Base-by-base conservation (phyloP, 2,888 invertebrate genomes). In the Xestia rhomboidea region DNA sequence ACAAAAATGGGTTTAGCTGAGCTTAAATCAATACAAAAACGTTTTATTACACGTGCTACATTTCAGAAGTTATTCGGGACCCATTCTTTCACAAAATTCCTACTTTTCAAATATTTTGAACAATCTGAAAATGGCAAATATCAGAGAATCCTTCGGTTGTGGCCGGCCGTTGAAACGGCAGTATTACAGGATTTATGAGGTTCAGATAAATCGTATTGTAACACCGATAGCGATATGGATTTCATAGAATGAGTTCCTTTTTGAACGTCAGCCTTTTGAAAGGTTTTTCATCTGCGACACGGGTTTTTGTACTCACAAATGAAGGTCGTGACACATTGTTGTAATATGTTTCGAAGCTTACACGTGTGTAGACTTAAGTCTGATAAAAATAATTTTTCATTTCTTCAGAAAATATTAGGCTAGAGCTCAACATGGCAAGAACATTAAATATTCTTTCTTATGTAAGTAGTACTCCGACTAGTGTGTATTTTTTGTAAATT, bases 161-260 rank as follows among this genome's bases (percentile, higher is more conserved):
- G 69, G 72, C 72, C 69, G 73, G 74, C 68, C 67, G 75, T 78
- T 70, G 76, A 79, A 75, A 60, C 46, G 77, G 70, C 66, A 63
- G 38, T 69, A 51, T 64, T 77, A 70, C n/a, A 21, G 66, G 64
- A 87, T 88, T 87, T 88, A 88, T 79, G 74, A 76, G 63, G 64
- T 77, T 70, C 76, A 77, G 81, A 85, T 87, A 88, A 88, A 84
- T 87, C 79, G 75, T 79, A 82, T 82, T 87, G 84, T 84, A 72
- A 77, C 73, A 69, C 44, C 30, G 70, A 78, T 85, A 83, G 74
- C 51, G 57, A 77, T 71, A 66, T 69, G 64, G 67, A 76, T 83
- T 87, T 77, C 78, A 77, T 84, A 57, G 71, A 78, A 76, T 80
- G 51, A 71, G 76, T 88, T 79, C 38, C 66, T 62, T 72, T 77